A percentile compares a stretch with the other conserved stretches of the same genome.
Conservation (phyloP, 2,113 vertebrate species). For the Varanus salvator region DNA sequence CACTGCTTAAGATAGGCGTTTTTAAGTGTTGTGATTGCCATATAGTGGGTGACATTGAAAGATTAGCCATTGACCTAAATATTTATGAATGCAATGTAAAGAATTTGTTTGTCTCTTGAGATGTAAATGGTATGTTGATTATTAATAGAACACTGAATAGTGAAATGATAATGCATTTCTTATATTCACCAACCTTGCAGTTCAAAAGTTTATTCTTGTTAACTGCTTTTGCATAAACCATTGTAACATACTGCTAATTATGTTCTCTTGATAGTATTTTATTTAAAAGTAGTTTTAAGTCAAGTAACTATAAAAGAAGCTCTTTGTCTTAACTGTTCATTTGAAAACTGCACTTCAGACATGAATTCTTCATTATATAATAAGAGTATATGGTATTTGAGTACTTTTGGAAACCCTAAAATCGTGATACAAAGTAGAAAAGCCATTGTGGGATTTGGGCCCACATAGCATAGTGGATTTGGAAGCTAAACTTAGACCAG, state of each 20-base stretch:
- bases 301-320: constrained; percentile 30
- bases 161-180: constrained; percentile 60
- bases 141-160: constrained; percentile 53
- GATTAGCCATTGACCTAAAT: neutral
- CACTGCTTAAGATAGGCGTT: neutral
- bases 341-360: constrained; percentile 43
- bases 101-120: neutral
- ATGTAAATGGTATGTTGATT: neutral
- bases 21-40: neutral
- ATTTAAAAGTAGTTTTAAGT: constrained; percentile 4
- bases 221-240: constrained; percentile 39
- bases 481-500: neutral
- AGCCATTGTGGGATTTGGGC: constrained; percentile 48
- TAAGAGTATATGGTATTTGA: constrained; percentile 8
- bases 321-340: constrained; percentile 27
- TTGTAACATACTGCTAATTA: constrained; percentile 55
- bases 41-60: neutral
- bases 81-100: neutral
- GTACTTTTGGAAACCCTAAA: constrained; percentile 49
- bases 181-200: constrained; percentile 58
- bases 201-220: constrained; percentile 62
- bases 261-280: constrained; percentile 35
- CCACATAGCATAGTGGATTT: neutral
- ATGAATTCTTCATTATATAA: constrained; percentile 1
- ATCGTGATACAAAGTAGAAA: constrained; percentile 46